Base-by-base conservation (phyloP, 1,140 invertebrate genomes). In the Neuroterus valhalla region DNA sequence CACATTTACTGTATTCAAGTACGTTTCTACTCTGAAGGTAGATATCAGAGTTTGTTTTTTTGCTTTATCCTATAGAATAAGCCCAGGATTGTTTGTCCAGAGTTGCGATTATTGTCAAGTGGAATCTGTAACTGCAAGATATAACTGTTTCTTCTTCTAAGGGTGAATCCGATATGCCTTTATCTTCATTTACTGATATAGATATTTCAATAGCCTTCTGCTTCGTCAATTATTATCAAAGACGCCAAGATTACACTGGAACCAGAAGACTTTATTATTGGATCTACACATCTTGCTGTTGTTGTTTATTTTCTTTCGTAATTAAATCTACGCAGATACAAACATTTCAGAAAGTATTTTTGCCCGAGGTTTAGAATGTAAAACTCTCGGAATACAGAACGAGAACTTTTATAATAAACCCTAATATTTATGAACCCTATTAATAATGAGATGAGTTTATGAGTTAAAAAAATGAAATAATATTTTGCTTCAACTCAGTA, bases 371-470 rank as follows among this genome's bases (percentile, higher is more conserved):
- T 38, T 8, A 5, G 31, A 38, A 38, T 8, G 10, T 8, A 38
- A 38, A 38, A 2, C 31, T 31, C 1, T 31, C 4, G 31, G 31
- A 6, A 31, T 31, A 31, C 8, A 5, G 31, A 31, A 31, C 5
- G 10, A 8, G 17, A 48, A 19, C 17, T 6, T n/a, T 17, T 48
- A 17, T 48, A 17, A 48, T 17, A 19, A 19, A 50, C 8, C 12
- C 23, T 23, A 31, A 62, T 62, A 31, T 26, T 19, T 55, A 26
- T 26, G 23, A 50, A 23, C 55, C 4, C 21, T 31, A 0, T 11
- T 1, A 62, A 62, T 62, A 26, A 62, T 62, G 55, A 31, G 55
- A 62, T 62, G 55, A 62, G 55, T 62, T 62, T 62, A 62, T 26
- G 55, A 62, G 55, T n/a, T 31, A 62, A 26, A 15, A 26, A 38